Percentiles rank a stretch among this genome's conserved stretches.
Conservation (phyloP, 2,797 vertebrate genomes). For the Galagoides demidoff region DNA sequence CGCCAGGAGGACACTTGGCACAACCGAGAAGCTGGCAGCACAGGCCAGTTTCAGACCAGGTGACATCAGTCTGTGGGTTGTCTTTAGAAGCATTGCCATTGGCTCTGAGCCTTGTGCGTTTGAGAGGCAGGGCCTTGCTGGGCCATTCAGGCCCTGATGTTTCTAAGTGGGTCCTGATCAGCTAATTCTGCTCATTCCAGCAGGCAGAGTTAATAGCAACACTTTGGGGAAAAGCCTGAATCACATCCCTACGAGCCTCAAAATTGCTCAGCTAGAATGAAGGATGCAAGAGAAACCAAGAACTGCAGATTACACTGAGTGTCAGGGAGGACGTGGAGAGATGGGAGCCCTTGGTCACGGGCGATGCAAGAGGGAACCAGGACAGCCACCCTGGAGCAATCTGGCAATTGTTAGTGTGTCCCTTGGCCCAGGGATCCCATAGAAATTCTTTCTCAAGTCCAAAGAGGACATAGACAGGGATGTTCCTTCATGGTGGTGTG, state of each 20-base stretch:
- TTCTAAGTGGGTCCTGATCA: not conserved
- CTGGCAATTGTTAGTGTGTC: rapidly evolving
- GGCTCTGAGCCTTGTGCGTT: not conserved
- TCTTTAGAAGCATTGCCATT: not conserved
- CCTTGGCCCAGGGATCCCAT: not conserved
- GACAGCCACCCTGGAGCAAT: not conserved
- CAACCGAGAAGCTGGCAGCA: not conserved
- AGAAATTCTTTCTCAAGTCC: not conserved
- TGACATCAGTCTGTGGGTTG: not conserved
- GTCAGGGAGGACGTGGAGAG: not conserved
- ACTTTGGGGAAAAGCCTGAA: not conserved
- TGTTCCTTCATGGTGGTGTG: not conserved
- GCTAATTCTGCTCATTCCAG: not conserved
- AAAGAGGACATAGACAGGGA: not conserved
- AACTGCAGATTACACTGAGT: not conserved
- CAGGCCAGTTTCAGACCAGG: not conserved
- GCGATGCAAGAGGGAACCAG: too few species aligned
- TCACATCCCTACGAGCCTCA: not conserved
- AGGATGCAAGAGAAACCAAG: not conserved
- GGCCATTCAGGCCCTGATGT: not conserved
- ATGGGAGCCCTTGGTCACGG: not conserved
- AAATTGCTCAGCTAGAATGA: not conserved
- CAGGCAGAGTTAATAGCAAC: not conserved
- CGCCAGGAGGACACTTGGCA: not conserved
- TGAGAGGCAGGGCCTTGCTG: not conserved